phyloP scores from a whole-genome alignment of 2,888 invertebrate genomes.

The Drosophila rubida region DNA sequence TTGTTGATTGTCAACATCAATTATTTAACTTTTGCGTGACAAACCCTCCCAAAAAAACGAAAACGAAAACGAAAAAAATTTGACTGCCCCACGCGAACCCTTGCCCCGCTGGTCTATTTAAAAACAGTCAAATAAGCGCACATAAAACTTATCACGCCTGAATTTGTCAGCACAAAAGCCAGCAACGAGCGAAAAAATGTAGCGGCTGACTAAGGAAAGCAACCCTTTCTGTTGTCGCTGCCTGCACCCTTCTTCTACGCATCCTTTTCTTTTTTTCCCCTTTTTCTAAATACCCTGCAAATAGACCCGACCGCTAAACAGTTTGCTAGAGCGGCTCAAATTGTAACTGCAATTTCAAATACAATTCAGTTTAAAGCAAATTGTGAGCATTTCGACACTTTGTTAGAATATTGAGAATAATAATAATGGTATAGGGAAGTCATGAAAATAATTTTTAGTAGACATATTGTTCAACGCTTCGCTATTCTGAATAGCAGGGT shows the following conservation, averaged over 20 bases:
- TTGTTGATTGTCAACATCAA: slow-evolving; percentile 83
- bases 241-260: slow-evolving; percentile 17
- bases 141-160: slow-evolving; percentile 82
- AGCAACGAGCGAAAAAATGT: slow-evolving; percentile 40
- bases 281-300: slow-evolving; percentile 37
- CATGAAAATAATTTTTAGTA: too few relatives aligned
- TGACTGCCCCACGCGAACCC: slow-evolving; percentile 27
- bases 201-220: slow-evolving; percentile 39
- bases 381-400: too few relatives aligned
- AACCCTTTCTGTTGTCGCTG: slow-evolving; percentile 64
- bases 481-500: too few relatives aligned
- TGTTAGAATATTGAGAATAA: too few relatives aligned
- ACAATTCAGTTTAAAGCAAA: too few relatives aligned
- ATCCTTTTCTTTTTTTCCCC: slow-evolving; percentile 16
- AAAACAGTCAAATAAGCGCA: slow-evolving; percentile 81
- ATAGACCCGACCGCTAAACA: not conserved
- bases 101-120: slow-evolving; percentile 68
- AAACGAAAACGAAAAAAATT: slow-evolving; percentile 12
- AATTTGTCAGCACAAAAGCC: slow-evolving; percentile 83
- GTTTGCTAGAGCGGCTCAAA: too few relatives aligned
- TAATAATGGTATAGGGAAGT: too few relatives aligned
- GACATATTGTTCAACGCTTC: too few relatives aligned
- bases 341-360: too few relatives aligned
- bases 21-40: slow-evolving; percentile 80
- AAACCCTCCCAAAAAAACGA: slow-evolving; percentile 43